Conservation (phyloP, 2,888 invertebrate genomes). For the Ptychoptera albimana region DNA sequence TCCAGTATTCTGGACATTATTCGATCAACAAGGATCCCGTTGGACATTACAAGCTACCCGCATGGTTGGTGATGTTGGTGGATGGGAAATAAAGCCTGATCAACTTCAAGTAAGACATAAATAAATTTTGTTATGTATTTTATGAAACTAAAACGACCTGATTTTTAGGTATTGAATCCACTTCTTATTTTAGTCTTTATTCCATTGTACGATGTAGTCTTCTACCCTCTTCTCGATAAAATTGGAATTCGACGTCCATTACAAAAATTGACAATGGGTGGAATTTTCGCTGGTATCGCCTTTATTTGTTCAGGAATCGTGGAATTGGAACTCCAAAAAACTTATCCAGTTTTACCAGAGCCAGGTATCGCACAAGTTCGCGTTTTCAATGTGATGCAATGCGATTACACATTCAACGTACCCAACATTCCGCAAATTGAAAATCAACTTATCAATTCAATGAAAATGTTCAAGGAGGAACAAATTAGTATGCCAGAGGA, state of each 20-base stretch:
- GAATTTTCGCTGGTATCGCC: constrained; percentile 65
- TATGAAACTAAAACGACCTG: too few relatives aligned
- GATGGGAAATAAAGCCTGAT: constrained; percentile 72
- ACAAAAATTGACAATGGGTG: constrained; percentile 77
- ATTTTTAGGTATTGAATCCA: constrained; percentile 47
- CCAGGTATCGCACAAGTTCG: constrained; percentile 46
- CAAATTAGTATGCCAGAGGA: constrained; percentile 12
- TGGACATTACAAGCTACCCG: constrained; percentile 86
- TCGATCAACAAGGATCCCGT: constrained; percentile 84
- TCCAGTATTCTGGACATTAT: constrained; percentile 86
- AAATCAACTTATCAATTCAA: constrained; percentile 13
- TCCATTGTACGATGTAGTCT: constrained; percentile 60
- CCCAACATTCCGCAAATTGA: constrained; percentile 13
- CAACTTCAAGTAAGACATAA: constrained; percentile 65
- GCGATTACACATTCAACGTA: constrained; percentile 20
- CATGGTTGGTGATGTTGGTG: constrained; percentile 71
- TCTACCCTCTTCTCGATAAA: constrained; percentile 67
- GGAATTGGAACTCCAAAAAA: constrained; percentile 49
- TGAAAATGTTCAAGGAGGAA: constrained; percentile 16
- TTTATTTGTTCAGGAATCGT: constrained; percentile 82
- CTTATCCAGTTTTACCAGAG: constrained; percentile 45
- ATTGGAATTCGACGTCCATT: constrained; percentile 55
- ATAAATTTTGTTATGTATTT: too few relatives aligned
- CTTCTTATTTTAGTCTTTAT: constrained; percentile 70
- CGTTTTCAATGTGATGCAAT: constrained; percentile 49